Conservation (phyloP, 2,888 invertebrate genomes). For the Andrena haemorrhoa region DNA sequence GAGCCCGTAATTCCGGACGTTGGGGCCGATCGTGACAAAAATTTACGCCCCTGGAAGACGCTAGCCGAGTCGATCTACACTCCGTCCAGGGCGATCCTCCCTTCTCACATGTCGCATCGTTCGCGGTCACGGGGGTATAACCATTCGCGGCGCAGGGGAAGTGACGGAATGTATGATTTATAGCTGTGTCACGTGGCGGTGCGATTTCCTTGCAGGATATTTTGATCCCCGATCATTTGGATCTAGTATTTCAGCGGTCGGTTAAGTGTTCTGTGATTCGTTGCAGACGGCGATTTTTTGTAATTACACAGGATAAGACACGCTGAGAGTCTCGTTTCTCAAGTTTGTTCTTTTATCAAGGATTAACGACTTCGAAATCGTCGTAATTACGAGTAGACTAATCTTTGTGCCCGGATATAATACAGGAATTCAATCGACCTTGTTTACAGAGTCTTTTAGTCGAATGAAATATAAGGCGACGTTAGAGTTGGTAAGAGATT, state of each 20-base stretch:
- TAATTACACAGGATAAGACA: neutral
- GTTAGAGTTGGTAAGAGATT: conserved; percentile 70
- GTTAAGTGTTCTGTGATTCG: neutral
- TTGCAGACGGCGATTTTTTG: neutral
- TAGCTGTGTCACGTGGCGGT: neutral
- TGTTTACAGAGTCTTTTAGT: neutral
- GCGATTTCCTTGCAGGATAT: neutral
- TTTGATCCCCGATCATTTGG: neutral
- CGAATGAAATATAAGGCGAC: conserved; percentile 30
- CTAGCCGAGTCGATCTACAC: neutral
- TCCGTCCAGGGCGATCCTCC: conserved; percentile 5
- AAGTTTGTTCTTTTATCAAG: too few species aligned
- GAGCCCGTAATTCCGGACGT: conserved; percentile 55
- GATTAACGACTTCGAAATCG: too few species aligned
- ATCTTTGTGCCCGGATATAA: too few species aligned
- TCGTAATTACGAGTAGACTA: too few species aligned
- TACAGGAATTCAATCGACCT: too few species aligned
- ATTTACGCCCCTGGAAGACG: conserved; percentile 51
- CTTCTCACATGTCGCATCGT: conserved; percentile 2
- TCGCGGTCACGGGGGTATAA: conserved; percentile 19
- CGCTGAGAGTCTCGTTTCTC: neutral
- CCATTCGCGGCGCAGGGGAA: neutral
- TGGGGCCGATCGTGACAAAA: conserved; percentile 46
- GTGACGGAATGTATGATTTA: conserved; percentile 14
- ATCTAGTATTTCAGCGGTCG: neutral